Evolutionary conservation across 2,888 invertebrate species (phyloP), one percentile per base, ranked within the genome.

Genomic region (Drosophila birchii): DNA sequence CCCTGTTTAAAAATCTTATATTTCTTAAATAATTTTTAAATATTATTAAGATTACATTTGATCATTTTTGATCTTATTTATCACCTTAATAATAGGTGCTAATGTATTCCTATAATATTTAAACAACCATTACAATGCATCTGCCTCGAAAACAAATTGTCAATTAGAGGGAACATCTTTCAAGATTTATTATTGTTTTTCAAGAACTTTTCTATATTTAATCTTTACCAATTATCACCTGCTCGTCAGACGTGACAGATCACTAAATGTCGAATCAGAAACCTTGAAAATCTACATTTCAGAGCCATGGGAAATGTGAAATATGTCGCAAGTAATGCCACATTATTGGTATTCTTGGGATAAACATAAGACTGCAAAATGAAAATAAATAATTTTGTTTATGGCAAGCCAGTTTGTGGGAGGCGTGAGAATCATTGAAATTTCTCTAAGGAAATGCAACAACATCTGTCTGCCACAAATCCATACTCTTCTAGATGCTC

Each of bases 381-480:
- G 55, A 20, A 64, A 54, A 56, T 49, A 49, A 68, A 49, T 58
- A 73, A 63, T 80, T 51, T 67, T 55, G 68, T 64, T 59, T 55
- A 56, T 54, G 64, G 62, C 61, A 26, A 20, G 32, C 23, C 49
- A 2, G 14, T 16, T 23, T 44, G 36, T 23, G 23, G 41, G 26
- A 45, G 53, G 60, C 41, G 61, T 64, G 51, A 23, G 61, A 60
- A 36, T 49, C 12, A 6, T n/a, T 1, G 14, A 18, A 41, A 58
- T 59, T 16, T 36, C 9, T 18, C 20, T 18, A 23, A 16, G 12
- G 34, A 59, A 60, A 43, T 43, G 26, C 51, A 51, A 34, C 20
- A 20, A 34, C 32, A 36, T 29, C 29, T 41, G 20, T n/a, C 51
- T 55, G 60, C 11, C 41, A 8, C 5, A 43, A 26, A 55, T 18